A percentile compares a stretch with the other conserved stretches of the same genome.
Conservation (phyloP, 2,888 invertebrate genomes). For the Xestia rhomboidea region DNA sequence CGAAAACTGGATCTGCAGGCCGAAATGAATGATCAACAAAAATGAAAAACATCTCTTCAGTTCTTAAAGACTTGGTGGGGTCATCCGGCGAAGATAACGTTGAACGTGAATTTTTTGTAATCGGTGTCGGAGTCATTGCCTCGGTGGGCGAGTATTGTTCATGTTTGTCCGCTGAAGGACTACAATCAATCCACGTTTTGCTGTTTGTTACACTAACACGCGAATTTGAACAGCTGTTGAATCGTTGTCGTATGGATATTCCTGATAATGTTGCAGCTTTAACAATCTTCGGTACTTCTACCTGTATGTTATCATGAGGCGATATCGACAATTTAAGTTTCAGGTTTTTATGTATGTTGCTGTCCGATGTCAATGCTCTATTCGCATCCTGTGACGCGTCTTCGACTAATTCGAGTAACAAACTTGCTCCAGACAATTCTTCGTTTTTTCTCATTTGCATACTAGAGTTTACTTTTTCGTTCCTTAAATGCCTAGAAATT, state of each 20-base stretch:
- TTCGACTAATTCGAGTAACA: slow-evolving; percentile 82
- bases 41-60: not conserved
- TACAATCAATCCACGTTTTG: slow-evolving; percentile 76
- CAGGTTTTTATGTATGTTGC: not conserved
- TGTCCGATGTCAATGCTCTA: not conserved
- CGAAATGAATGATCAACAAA: not conserved
- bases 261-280: not conserved
- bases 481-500: slow-evolving; percentile 62
- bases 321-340: slow-evolving; percentile 44
- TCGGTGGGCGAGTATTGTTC: slow-evolving; percentile 48
- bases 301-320: slow-evolving; percentile 67
- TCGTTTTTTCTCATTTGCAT: slow-evolving; percentile 83
- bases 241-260: not conserved
- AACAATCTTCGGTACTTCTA: slow-evolving; percentile 39
- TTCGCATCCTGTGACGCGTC: slow-evolving; percentile 69
- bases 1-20: slow-evolving; percentile 76
- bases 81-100: not conserved
- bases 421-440: slow-evolving; percentile 77
- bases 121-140: slow-evolving; percentile 81
- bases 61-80: not conserved
- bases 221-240: not conserved
- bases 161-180: slow-evolving; percentile 67
- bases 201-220: slow-evolving; percentile 49
- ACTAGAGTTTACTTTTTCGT: slow-evolving; percentile 79
- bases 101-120: slow-evolving; percentile 73